phyloP scores from a whole-genome alignment of 2,888 invertebrate species.

The Hedychridium roseum region DNA sequence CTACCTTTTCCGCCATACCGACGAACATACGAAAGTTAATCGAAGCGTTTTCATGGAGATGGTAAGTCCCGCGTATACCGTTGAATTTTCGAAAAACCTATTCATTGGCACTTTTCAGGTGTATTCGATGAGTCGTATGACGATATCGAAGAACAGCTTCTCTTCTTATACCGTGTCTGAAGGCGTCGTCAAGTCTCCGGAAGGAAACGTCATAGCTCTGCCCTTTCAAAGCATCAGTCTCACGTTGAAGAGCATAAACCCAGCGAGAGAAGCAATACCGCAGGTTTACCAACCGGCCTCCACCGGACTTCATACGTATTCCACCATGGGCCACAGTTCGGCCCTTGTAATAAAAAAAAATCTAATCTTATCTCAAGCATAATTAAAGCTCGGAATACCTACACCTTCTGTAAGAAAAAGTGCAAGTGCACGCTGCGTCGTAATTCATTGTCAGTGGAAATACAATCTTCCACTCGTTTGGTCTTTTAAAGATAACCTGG shows the following conservation, averaged over 20 bases:
- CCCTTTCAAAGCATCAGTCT: constrained; percentile 26
- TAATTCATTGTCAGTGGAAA: no score
- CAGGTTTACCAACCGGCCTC: constrained; percentile 26
- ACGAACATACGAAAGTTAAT: constrained; percentile 7
- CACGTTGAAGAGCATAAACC: constrained; percentile 21
- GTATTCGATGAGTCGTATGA: constrained; percentile 21
- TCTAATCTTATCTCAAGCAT: no score
- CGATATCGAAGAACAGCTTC: constrained; percentile 17
- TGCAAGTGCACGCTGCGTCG: no score
- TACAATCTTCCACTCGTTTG: no score
- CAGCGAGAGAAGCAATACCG: constrained; percentile 12
- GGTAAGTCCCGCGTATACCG: constrained; percentile 12
- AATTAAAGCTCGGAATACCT: no score
- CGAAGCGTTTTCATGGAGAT: constrained; percentile 19
- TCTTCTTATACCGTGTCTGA: constrained; percentile 22
- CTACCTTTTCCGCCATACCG: constrained; percentile 29
- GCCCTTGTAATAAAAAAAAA: no score
- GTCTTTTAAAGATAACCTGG: no score
- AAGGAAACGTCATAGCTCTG: constrained; percentile 10
- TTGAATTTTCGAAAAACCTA: not conserved
- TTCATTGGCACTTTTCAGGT: constrained; percentile 11
- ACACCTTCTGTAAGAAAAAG: no score
- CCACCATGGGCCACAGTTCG: constrained; percentile 3
- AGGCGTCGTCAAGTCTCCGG: constrained; percentile 14
- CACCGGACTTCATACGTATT: constrained; percentile 25